phyloP scores from a whole-genome alignment of 2,888 invertebrate species.

The Xanthorhoe designata region DNA sequence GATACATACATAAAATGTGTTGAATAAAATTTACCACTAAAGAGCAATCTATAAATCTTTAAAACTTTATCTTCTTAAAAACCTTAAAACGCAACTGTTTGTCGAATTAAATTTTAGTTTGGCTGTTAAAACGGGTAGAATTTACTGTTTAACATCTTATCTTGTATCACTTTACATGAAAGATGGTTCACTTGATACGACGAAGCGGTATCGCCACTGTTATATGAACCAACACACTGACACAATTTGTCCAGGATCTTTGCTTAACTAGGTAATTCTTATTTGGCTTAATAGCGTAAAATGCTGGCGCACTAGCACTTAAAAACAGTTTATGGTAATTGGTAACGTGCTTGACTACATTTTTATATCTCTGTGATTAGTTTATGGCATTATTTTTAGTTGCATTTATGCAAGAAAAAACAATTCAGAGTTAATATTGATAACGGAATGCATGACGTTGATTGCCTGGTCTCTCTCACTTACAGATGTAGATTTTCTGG shows the following conservation, averaged over 20 bases:
- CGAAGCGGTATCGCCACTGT: constrained; percentile 11
- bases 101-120: neutral
- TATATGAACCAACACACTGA: constrained; percentile 2
- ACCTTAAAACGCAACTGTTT: neutral
- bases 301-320: neutral
- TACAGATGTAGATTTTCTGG: too few species aligned
- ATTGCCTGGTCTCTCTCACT: too few species aligned
- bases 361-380: neutral
- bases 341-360: neutral
- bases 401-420: too few species aligned
- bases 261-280: neutral
- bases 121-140: constrained; percentile 6
- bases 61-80: neutral
- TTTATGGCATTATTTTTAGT: neutral
- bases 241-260: neutral
- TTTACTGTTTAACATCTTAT: constrained; percentile 14
- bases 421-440: too few species aligned
- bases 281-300: neutral
- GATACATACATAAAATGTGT: neutral
- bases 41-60: neutral
- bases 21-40: neutral
- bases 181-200: constrained; percentile 22
- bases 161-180: constrained; percentile 22
- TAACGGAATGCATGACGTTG: too few species aligned
- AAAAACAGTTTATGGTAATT: neutral